phyloP scores from a whole-genome alignment of 2,888 invertebrate genomes.

The Melipona beecheii region DNA sequence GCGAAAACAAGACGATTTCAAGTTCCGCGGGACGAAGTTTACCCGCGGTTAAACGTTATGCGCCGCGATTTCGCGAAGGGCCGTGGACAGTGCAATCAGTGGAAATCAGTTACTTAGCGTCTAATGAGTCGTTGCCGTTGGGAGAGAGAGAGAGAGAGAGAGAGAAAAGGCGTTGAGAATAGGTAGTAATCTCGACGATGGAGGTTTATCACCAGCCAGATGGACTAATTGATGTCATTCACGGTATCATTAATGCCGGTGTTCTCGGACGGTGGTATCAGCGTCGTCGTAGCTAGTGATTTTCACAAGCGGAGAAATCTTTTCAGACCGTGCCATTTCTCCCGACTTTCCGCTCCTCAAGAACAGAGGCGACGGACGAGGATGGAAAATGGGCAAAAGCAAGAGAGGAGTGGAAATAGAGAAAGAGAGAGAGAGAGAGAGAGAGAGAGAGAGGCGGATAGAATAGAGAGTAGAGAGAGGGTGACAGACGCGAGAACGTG shows the following conservation, averaged over 20 bases:
- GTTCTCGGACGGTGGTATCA: conserved; percentile 69
- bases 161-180: conserved; percentile 49
- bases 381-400: conserved; percentile 28
- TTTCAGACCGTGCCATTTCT: conserved; percentile 75
- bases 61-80: conserved; percentile 11
- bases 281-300: conserved; percentile 65
- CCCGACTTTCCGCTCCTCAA: conserved; percentile 69
- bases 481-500: conserved; percentile 27
- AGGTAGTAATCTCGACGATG: conserved; percentile 62
- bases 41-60: conserved; percentile 20
- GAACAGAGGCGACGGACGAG: conserved; percentile 45
- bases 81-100: conserved; percentile 31
- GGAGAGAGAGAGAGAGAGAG: neutral
- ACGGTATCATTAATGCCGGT: conserved; percentile 72
- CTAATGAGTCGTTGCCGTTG: neutral
- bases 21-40: conserved; percentile 38
- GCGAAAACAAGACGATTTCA: neutral
- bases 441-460: neutral
- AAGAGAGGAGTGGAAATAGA: conserved; percentile 17
- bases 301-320: conserved; percentile 74
- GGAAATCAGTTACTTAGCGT: conserved; percentile 56
- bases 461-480: conserved; percentile 23
- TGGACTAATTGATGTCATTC: conserved; percentile 83
- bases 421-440: neutral
- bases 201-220: conserved; percentile 68